Percentiles rank a stretch among this genome's conserved stretches.
Conservation (phyloP, 1,140 invertebrate genomes). For the Achatina immaculata region DNA sequence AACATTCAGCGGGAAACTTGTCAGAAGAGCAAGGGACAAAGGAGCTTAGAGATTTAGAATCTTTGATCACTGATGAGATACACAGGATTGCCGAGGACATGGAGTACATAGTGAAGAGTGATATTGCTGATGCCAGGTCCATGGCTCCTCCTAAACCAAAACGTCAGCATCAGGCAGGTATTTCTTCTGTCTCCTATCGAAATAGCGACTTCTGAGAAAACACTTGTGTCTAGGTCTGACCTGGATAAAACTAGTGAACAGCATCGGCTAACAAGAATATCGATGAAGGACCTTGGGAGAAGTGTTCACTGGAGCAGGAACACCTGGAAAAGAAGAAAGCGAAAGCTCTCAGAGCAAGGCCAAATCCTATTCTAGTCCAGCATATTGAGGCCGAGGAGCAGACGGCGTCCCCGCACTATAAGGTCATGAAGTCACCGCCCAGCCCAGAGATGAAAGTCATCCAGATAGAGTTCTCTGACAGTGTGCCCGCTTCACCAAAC, state of each 20-base stretch:
- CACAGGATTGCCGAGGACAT: slow-evolving; percentile 47
- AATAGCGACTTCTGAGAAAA: too few species aligned
- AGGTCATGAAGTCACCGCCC: slow-evolving; percentile 64
- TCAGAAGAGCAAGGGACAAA: not conserved
- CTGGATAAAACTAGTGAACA: slow-evolving; percentile 8
- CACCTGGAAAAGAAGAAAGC: slow-evolving; percentile 52
- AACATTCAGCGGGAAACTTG: not conserved
- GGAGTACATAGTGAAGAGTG: slow-evolving; percentile 43
- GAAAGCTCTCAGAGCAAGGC: slow-evolving; percentile 65
- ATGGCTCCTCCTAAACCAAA: slow-evolving; percentile 52
- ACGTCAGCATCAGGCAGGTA: too few species aligned
- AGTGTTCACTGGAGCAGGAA: slow-evolving; percentile 20
- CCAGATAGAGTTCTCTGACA: slow-evolving; percentile 63
- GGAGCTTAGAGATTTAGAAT: slow-evolving; percentile 33
- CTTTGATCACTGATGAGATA: slow-evolving; percentile 42
- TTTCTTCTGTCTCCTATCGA: too few species aligned
- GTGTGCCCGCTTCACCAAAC: slow-evolving; percentile 60
- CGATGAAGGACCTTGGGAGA: not conserved
- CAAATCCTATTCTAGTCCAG: slow-evolving; percentile 58
- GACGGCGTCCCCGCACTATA: slow-evolving; percentile 62
- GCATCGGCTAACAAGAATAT: not conserved
- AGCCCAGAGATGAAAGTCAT: slow-evolving; percentile 62
- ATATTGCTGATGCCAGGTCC: slow-evolving; percentile 42
- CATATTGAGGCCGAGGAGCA: slow-evolving; percentile 64
- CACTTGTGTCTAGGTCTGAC: too few species aligned